phyloP scores from a whole-genome alignment of 1,140 invertebrate genomes.

The Chironomus striatipennis region DNA sequence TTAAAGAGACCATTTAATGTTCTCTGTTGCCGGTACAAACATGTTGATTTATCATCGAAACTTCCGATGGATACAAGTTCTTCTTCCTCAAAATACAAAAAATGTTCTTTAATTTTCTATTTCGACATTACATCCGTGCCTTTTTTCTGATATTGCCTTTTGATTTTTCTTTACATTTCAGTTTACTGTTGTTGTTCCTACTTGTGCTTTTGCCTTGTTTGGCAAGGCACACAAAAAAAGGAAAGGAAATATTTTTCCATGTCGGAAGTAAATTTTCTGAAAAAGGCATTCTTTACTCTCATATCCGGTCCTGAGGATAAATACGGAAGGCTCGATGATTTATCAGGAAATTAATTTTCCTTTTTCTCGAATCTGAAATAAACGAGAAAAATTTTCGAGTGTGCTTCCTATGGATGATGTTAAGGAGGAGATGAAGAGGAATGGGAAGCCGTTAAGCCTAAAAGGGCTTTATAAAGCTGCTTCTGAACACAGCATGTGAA shows the following conservation, averaged over 20 bases:
- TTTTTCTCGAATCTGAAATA: not conserved
- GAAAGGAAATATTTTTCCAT: conserved; percentile 1
- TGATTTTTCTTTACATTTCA: not conserved
- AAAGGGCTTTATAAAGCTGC: no score
- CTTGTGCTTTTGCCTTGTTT: no score
- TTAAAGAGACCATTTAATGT: conserved; percentile 20
- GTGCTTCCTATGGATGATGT: no score
- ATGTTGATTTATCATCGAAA: conserved; percentile 23
- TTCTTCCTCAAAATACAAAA: not conserved
- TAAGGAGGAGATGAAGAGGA: no score
- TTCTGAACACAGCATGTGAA: no score
- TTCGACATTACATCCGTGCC: conserved; percentile 11
- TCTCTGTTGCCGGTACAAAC: conserved; percentile 4
- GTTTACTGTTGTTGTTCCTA: no score
- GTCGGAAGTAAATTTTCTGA: not conserved
- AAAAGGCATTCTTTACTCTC: not conserved
- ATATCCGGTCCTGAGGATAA: not conserved
- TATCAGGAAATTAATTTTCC: conserved; percentile 14
- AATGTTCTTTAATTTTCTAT: conserved; percentile 15
- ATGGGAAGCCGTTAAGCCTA: no score
- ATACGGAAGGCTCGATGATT: conserved; percentile 11
- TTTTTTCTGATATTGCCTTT: not conserved
- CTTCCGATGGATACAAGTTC: not conserved
- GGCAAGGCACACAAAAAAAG: not conserved
- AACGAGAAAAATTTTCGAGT: no score